A percentile compares a stretch with the other conserved stretches of the same genome.
Conservation (phyloP, 2,113 vertebrate genomes). For the Hiodon alosoides region DNA sequence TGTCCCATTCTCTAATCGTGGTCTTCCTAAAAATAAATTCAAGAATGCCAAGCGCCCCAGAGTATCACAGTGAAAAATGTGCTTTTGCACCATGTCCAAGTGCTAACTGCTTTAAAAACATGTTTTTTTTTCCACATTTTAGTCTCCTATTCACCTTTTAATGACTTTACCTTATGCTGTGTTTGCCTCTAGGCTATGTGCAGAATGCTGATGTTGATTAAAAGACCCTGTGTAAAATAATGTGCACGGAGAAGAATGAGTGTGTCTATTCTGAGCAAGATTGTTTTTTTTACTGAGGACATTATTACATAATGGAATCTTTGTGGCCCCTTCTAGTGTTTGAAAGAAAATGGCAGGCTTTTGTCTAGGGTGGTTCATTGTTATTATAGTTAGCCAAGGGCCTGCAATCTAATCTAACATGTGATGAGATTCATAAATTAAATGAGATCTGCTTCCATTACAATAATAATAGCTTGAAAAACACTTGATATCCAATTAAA, state of each 20-base stretch:
- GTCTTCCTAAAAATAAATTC: constrained; percentile 4
- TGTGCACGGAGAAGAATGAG: constrained; percentile 18
- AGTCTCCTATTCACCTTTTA: constrained; percentile 14
- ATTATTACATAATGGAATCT: background rate
- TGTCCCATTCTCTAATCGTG: background rate
- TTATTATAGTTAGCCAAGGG: too few species aligned
- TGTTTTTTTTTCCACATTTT: constrained; percentile 17
- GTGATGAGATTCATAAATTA: too few species aligned
- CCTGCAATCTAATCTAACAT: too few species aligned
- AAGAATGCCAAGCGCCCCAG: background rate
- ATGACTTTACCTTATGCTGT: constrained; percentile 33
- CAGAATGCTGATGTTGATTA: constrained; percentile 6
- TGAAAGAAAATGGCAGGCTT: too few species aligned
- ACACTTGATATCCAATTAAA: too few species aligned
- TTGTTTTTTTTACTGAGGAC: background rate
- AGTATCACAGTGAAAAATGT: constrained; percentile 1
- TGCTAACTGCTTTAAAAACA: constrained; percentile 15
- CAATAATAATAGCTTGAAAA: too few species aligned
- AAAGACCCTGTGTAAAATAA: background rate
- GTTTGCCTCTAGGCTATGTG: constrained; percentile 11
- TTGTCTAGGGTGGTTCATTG: too few species aligned
- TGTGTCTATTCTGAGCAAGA: constrained; percentile 20
- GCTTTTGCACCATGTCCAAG: constrained; percentile 14
- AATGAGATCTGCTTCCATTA: too few species aligned
- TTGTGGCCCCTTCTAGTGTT: background rate